A percentile compares a stretch with the other conserved stretches of the same genome.
phyloP scores from a whole-genome alignment of 1,140 invertebrate species.

The Holotrichia oblita region DNA sequence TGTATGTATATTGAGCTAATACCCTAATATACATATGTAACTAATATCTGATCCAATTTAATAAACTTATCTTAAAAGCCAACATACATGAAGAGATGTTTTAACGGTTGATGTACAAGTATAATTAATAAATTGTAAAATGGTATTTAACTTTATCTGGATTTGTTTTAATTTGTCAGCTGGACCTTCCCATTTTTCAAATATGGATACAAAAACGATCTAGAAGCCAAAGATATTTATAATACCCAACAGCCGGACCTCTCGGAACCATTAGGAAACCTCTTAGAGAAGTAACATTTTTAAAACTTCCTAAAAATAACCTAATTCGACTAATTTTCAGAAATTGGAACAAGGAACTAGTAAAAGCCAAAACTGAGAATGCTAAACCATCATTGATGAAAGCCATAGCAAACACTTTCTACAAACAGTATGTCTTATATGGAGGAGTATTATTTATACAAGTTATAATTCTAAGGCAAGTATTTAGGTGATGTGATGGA shows the following conservation, averaged over 20 bases:
- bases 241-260: slow-evolving; percentile 69
- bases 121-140: too few relatives aligned
- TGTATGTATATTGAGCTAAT: too few relatives aligned
- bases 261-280: slow-evolving; percentile 69
- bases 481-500: neutral
- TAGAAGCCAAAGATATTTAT: slow-evolving; percentile 76
- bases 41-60: too few relatives aligned
- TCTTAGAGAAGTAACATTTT: slow-evolving; percentile 67
- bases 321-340: slow-evolving; percentile 52
- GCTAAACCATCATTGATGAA: slow-evolving; percentile 60
- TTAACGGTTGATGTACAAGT: too few relatives aligned
- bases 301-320: slow-evolving; percentile 29
- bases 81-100: too few relatives aligned
- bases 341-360: slow-evolving; percentile 65
- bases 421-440: slow-evolving; percentile 50
- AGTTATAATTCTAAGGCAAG: slow-evolving; percentile 53
- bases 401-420: slow-evolving; percentile 61
- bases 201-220: slow-evolving; percentile 72
- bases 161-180: slow-evolving; percentile 58
- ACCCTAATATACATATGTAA: too few relatives aligned
- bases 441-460: slow-evolving; percentile 54
- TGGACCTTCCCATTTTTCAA: slow-evolving; percentile 75
- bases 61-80: too few relatives aligned
- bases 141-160: too few relatives aligned
- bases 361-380: slow-evolving; percentile 55